Percentiles rank a stretch among this genome's conserved stretches.
These are phyloP conservation scores for Dermolepida albohirtum DNA, from an alignment of 2,888 invertebrate species.

Conservation along the genomic window DNA sequence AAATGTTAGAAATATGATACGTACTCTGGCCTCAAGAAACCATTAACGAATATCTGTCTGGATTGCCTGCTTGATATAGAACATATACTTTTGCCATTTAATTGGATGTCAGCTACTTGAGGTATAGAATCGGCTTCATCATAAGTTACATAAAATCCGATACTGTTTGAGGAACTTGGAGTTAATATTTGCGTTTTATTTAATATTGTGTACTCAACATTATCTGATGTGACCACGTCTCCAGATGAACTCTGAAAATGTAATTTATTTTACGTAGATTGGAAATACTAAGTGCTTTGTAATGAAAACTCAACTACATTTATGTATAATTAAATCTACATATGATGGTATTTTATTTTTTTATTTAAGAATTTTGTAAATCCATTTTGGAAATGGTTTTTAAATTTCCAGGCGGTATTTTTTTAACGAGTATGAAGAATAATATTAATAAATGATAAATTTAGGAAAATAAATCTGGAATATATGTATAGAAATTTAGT, in stretches of 20 bases:
- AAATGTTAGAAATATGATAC: background rate
- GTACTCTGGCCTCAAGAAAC: slow-evolving; percentile 19
- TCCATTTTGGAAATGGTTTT: too few relatives aligned
- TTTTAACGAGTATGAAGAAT: too few relatives aligned
- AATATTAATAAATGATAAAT: too few relatives aligned
- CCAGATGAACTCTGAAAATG: slow-evolving; percentile 65
- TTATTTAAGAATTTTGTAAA: too few relatives aligned
- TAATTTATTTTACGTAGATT: too few relatives aligned
- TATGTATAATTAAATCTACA: too few relatives aligned
- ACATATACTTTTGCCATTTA: slow-evolving; percentile 72
- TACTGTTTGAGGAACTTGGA: slow-evolving; percentile 68
- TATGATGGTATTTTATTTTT: too few relatives aligned
- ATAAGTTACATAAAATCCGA: slow-evolving; percentile 73
- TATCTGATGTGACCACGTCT: slow-evolving; percentile 70
- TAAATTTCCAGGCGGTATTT: too few relatives aligned
- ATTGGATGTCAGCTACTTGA: slow-evolving; percentile 65
- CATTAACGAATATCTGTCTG: slow-evolving; percentile 25
- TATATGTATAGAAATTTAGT: too few relatives aligned
- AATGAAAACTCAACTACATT: too few relatives aligned
- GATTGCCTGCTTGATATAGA: slow-evolving; percentile 53
- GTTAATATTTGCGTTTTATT: slow-evolving; percentile 70
- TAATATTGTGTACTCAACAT: slow-evolving; percentile 70
- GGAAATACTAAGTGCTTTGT: too few relatives aligned
- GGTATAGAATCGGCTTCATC: slow-evolving; percentile 67
- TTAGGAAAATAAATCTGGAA: too few relatives aligned